Evolutionary conservation across 92 coral and sea anemone genomes (phyloP), one percentile per base, ranked within the genome.

Genomic region (Phenganax subtilis): DNA sequence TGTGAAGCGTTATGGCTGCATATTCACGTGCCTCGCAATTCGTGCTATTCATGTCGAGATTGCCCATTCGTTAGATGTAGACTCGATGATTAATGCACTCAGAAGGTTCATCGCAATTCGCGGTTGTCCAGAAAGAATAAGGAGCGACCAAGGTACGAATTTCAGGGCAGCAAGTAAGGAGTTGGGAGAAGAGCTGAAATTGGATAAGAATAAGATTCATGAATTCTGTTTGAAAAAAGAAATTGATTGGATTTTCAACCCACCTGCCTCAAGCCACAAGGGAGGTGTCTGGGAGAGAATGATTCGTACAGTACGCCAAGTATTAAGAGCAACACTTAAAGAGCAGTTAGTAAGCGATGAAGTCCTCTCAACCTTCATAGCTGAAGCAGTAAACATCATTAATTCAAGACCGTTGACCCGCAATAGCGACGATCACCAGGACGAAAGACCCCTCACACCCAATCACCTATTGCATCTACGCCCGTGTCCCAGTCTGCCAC

Each of bases 391-490:
- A 28, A 81, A 76, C 76, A 88, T 88, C 78, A 12, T 88, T 10
- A 88, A 88, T 67, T 59, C 84, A 27, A 72, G 90, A 12, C 88
- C 88, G 12, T 69, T 87, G 11, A 74, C 93, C 11, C 84, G 84
- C 4, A 89, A 80, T 51, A 89, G 91, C 70, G 87, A 89, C 56
- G 61, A 61, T 59, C 80, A 63, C 0, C 31, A 58, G 67, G 91
- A 88, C 60, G 85, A 82, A 7, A 67, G 82, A 58, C 87, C 85
- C 16, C 10, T 86, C 12, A 75, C 89, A 6, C 86, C 88, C 0
- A 89, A 89, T 65, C 92, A 89, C 66, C 58, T 87, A 84, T 72
- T 89, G 44, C 92, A 84, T 53, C 72, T 84, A 60, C 81, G 92
- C 16, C 86, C 91, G 63, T 25, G 75, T 10, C 66, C 88, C 8